Evolutionary conservation across 1,140 invertebrate species (phyloP), one percentile per base, ranked within the genome.

Genomic region (Diplogasteroides magnus): DNA sequence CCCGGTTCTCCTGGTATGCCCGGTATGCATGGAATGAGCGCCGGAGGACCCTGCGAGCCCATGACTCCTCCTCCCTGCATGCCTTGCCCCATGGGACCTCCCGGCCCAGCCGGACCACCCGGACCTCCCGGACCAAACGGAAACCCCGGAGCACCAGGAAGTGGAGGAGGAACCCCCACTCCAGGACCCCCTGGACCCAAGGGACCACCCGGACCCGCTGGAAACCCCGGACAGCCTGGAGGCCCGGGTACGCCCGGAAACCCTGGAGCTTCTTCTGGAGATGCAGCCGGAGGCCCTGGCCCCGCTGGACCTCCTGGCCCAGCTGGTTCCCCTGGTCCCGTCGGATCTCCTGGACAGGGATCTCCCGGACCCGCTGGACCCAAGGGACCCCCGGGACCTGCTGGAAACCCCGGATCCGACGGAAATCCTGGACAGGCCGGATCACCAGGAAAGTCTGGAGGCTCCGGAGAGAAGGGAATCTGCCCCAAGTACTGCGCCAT

Each of bases 401-500:
- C 6, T 48, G 37, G 37, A 11, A 19, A 6, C 19, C 37, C 37
- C 37, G 37, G 37, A 48, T 48, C 37, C 37, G 37, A 48, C 37
- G 37, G 37, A 48, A 48, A 48, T 19, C 37, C 37, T 48, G 37
- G 37, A 48, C 6, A 6, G 6, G 6, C 37, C 37, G 37, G 37
- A 48, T 48, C 37, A 11, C 19, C 37, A 19, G 37, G 37, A 6
- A 48, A 48, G 37, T 19, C 37, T 19, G 37, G 37, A 48, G 37
- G 37, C 6, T 6, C 37, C 6, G 37, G 37, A 48, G 37, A 48
- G 37, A 48, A 48, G 37, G 37, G 37, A 11, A 48, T 48, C 37
- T 48, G 37, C 37, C 37, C 37, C 37, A 48, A 48, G 37, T 48
- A 48, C 37, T 48, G 37, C 37, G 37, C 37, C 37, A 48, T 48